Percentiles rank a stretch among this genome's conserved stretches.
These are phyloP conservation scores for Melanotaenia parkinsoni DNA, from an alignment of 2,797 vertebrate species.

Conservation along the genomic window DNA sequence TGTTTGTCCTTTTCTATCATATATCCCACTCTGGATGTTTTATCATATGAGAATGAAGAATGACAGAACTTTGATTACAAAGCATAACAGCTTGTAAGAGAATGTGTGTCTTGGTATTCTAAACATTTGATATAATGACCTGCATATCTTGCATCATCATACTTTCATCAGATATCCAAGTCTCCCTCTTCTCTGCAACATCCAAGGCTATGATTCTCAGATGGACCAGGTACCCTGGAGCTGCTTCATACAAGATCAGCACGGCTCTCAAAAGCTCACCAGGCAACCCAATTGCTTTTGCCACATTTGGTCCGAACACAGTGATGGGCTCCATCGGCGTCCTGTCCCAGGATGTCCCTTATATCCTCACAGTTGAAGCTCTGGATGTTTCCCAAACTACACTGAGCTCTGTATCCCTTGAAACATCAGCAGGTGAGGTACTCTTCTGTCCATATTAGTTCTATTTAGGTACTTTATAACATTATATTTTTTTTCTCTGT, in stretches of 20 bases:
- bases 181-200: slow-evolving; percentile 77
- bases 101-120: not conserved
- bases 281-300: slow-evolving; percentile 51
- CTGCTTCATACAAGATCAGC: slow-evolving; percentile 80
- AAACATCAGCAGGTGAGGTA: slow-evolving; percentile 75
- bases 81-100: not conserved
- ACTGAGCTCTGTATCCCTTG: slow-evolving; percentile 47
- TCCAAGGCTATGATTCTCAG: slow-evolving; percentile 77
- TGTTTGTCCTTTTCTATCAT: slow-evolving; percentile 46
- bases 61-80: slow-evolving; percentile 3
- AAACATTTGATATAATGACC: not conserved
- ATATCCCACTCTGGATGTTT: not conserved
- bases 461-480: not conserved
- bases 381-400: slow-evolving; percentile 56
- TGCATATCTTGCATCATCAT: not conserved
- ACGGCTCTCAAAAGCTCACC: slow-evolving; percentile 62
- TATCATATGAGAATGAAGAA: not conserved
- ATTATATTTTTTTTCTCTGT: no score
- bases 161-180: slow-evolving; percentile 64
- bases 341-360: slow-evolving; percentile 73
- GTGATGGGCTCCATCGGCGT: slow-evolving; percentile 81
- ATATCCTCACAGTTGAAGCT: slow-evolving; percentile 78
- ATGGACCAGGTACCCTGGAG: slow-evolving; percentile 76
- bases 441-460: not conserved
- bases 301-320: slow-evolving; percentile 78